These are phyloP conservation scores for Apogon talboti DNA, from an alignment of 2,797 vertebrate genomes.

Conservation along the genomic window DNA sequence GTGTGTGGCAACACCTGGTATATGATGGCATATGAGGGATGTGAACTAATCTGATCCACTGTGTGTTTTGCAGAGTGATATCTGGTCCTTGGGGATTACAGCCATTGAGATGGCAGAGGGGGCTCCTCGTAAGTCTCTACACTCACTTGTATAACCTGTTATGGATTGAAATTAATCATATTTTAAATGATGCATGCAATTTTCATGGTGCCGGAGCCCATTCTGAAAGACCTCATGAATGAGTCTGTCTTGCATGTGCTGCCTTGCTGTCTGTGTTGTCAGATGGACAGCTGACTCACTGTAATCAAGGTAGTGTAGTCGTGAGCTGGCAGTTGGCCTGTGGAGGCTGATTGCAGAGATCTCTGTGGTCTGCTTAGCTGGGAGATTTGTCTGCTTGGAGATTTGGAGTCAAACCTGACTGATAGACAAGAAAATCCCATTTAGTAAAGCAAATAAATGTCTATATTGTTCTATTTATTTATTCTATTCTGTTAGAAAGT, in stretches of 20 bases:
- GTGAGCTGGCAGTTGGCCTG: slow-evolving; percentile 71
- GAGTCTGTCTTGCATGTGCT: slow-evolving; percentile 54
- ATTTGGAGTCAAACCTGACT: slow-evolving; percentile 44
- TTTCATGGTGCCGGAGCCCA: slow-evolving; percentile 27
- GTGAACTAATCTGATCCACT: slow-evolving; percentile 9
- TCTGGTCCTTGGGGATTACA: slow-evolving; percentile 96
- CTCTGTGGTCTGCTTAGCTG: slow-evolving; percentile 35
- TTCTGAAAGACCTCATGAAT: slow-evolving; percentile 62
- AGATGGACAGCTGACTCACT: slow-evolving; percentile 77
- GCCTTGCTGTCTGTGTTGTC: slow-evolving; percentile 63
- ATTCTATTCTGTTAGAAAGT: slow-evolving; percentile 5
- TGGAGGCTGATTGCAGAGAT: slow-evolving; percentile 64
- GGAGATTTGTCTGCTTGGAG: slow-evolving; percentile 43
- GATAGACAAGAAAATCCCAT: slow-evolving; percentile 23
- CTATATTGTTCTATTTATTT: background rate
- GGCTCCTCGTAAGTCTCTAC: slow-evolving; percentile 89
- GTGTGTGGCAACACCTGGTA: background rate
- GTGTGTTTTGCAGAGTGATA: slow-evolving; percentile 88
- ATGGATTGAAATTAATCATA: slow-evolving; percentile 4
- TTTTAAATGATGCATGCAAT: background rate
- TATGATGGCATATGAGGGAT: slow-evolving; percentile 4
- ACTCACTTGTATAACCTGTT: slow-evolving; percentile 16
- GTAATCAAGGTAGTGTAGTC: slow-evolving; percentile 75
- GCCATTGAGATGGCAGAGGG: slow-evolving; percentile 97
- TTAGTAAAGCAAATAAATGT: slow-evolving; percentile 14